These are phyloP conservation scores for Nansenia antarctica DNA, from an alignment of 2,113 vertebrate genomes.

Conservation along the genomic window DNA sequence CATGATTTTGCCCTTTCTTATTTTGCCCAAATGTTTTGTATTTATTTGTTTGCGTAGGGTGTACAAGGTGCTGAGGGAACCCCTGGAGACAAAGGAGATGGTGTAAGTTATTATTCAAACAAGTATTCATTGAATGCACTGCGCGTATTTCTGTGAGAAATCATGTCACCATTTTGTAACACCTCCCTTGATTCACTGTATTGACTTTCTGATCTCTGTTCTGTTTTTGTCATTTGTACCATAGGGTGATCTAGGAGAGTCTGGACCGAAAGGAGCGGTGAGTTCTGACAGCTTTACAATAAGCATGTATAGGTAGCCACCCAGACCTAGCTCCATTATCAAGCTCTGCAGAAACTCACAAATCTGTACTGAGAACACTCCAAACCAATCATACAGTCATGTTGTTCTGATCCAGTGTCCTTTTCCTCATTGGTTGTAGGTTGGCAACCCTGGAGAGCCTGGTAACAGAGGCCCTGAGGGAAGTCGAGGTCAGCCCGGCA, in stretches of 20 bases:
- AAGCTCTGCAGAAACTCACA: not conserved
- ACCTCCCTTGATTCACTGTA: too few species aligned
- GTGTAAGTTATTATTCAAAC: constrained; percentile 75
- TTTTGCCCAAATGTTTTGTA: not conserved
- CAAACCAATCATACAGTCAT: not conserved
- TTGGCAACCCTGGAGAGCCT: constrained; percentile 84
- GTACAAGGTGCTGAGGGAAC: constrained; percentile 89
- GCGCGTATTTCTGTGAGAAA: too few species aligned
- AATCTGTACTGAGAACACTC: not conserved
- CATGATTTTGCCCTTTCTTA: not conserved
- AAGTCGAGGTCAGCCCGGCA: constrained; percentile 85
- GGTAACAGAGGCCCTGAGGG: constrained; percentile 91
- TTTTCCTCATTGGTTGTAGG: constrained; percentile 60
- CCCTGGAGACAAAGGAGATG: constrained; percentile 87
- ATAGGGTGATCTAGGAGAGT: constrained; percentile 89
- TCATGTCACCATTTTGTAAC: not conserved
- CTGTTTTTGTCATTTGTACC: constrained; percentile 19
- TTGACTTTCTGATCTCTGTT: constrained; percentile 20
- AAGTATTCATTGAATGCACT: not conserved
- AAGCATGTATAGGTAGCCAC: too few species aligned
- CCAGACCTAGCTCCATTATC: not conserved
- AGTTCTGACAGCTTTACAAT: constrained; percentile 60
- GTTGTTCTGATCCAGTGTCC: not conserved
- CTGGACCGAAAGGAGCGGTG: constrained; percentile 91
- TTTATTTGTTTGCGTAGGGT: constrained; percentile 71